Evolutionary conservation across 2,113 vertebrate species (phyloP).

Genomic region (Gobiocypris rarus): DNA sequence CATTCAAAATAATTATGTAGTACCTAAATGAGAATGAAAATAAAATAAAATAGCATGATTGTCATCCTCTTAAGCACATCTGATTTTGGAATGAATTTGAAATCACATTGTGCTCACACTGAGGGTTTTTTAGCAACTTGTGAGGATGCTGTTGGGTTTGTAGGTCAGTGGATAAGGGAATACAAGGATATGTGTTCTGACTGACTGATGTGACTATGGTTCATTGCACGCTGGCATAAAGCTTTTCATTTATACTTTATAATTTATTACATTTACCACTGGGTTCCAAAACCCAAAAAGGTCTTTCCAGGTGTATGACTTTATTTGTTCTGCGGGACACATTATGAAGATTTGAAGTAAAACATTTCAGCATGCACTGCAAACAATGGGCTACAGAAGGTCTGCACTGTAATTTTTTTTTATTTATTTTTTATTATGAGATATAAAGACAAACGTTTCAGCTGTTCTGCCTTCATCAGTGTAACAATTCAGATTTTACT

Average conservation of each 20-base stretch:
- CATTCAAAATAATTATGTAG: not conserved
- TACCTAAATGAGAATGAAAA: not conserved
- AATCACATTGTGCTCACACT: not conserved
- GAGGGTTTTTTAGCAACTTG: not conserved
- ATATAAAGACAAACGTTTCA: no score
- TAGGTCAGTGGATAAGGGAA: slow-evolving; percentile 59
- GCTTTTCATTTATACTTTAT: not conserved
- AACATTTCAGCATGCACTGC: not conserved
- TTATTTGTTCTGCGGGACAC: not conserved
- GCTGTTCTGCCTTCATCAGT: no score
- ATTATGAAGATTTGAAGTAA: not conserved
- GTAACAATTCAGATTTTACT: no score
- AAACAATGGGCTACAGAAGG: no score
- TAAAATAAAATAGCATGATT: not conserved
- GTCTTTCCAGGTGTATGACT: not conserved
- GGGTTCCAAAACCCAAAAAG: not conserved
- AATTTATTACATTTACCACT: not conserved
- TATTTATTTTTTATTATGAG: no score
- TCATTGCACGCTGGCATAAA: slow-evolving; percentile 27
- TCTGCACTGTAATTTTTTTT: no score
- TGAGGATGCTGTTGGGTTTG: slow-evolving; percentile 48
- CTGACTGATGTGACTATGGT: slow-evolving; percentile 52
- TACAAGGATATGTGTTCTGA: slow-evolving; percentile 20
- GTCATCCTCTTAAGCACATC: not conserved
- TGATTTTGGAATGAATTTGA: not conserved